These are phyloP conservation scores for Lepidocolaptes lacrymiger DNA, from an alignment of 2,797 vertebrate species.

Conservation along the genomic window DNA sequence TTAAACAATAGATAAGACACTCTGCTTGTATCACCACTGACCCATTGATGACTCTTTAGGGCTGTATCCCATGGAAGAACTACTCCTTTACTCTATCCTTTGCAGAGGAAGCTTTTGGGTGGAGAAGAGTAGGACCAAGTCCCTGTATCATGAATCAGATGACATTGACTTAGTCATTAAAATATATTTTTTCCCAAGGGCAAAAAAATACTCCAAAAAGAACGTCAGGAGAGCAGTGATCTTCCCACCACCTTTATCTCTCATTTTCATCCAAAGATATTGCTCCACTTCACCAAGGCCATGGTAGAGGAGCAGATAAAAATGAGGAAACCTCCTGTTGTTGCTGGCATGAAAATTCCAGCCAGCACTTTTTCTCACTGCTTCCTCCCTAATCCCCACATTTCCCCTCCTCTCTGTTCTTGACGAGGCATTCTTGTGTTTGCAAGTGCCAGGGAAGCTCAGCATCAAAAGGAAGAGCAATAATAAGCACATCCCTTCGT, in stretches of 20 bases:
- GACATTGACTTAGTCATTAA: not conserved
- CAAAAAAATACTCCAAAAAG: not conserved
- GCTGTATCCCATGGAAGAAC: not conserved
- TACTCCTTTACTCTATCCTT: not conserved
- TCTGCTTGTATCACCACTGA: not conserved
- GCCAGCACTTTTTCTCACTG: rapidly evolving
- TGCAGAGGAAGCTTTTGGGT: not conserved
- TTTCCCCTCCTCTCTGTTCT: not conserved
- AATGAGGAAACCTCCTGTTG: not conserved
- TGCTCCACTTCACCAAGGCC: not conserved
- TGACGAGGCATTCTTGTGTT: not conserved
- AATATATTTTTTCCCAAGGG: not conserved
- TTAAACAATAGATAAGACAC: not conserved
- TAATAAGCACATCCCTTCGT: not conserved
- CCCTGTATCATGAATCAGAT: not conserved
- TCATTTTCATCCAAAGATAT: not conserved
- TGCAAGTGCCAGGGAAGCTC: not conserved
- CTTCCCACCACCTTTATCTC: not conserved
- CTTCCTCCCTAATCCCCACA: not conserved
- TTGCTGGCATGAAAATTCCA: not conserved
- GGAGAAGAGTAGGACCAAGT: not conserved
- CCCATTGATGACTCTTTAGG: not conserved
- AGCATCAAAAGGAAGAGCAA: not conserved
- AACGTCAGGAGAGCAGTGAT: not conserved
- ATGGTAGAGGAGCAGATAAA: not conserved